These are phyloP conservation scores for Drosophila macrospina DNA, from an alignment of 2,888 invertebrate genomes.

Conservation along the genomic window DNA sequence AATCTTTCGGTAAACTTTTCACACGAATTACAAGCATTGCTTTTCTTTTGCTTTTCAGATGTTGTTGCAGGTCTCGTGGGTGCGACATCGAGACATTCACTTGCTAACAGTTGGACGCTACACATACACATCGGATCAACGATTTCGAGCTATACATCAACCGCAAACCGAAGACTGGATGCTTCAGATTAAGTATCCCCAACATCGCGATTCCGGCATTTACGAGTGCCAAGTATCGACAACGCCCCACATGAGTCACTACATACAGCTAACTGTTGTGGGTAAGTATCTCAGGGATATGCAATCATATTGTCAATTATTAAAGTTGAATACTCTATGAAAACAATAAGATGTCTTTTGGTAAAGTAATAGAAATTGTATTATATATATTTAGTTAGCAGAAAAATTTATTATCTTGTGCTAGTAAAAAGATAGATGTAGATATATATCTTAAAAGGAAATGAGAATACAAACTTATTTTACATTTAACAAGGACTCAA, in stretches of 20 bases:
- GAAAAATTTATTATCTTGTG: too few species aligned
- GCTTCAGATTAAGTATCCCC: conserved; percentile 96
- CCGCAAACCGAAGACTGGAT: conserved; percentile 96
- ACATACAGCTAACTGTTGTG: conserved; percentile 95
- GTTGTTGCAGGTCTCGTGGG: conserved; percentile 95
- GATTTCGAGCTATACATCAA: conserved; percentile 94
- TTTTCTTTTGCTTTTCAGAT: conserved; percentile 83
- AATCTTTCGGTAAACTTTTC: conserved; percentile 35
- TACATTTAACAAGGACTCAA: too few species aligned
- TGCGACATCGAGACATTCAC: conserved; percentile 95
- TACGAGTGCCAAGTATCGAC: conserved; percentile 98
- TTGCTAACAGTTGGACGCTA: conserved; percentile 95
- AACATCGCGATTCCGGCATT: conserved; percentile 93
- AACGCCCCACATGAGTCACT: conserved; percentile 96
- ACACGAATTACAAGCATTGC: conserved; percentile 4
- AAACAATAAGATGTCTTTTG: too few species aligned
- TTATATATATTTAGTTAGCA: too few species aligned
- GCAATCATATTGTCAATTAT: too few species aligned
- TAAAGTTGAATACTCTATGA: too few species aligned
- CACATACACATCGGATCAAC: conserved; percentile 96
- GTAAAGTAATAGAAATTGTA: too few species aligned
- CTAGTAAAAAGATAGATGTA: too few species aligned
- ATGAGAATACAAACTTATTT: too few species aligned
- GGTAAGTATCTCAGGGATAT: conserved; percentile 88
- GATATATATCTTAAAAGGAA: too few species aligned